Conservation (phyloP, 2,797 vertebrate genomes). For the Tauraco hartlaubi region DNA sequence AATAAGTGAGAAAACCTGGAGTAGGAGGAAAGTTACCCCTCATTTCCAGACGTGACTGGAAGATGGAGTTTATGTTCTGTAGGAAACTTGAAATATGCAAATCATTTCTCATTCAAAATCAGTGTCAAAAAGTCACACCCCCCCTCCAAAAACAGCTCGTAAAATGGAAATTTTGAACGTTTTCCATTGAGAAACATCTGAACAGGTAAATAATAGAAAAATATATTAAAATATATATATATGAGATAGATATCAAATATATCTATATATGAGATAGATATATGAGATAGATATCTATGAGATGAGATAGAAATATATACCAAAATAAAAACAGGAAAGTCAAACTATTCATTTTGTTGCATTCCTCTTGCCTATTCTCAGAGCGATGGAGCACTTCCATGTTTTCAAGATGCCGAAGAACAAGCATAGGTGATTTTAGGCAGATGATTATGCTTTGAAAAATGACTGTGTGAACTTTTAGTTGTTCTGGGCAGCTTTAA, state of each 20-base stretch:
- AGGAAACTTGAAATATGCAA: slow-evolving; percentile 12
- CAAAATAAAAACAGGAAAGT: not conserved
- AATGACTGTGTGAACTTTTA: not conserved
- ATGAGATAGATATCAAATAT: not conserved
- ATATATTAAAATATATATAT: not conserved
- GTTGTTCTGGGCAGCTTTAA: not conserved
- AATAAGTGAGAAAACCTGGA: not conserved
- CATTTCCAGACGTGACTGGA: not conserved
- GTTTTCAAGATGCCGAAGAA: not conserved
- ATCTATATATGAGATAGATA: not conserved
- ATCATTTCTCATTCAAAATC: slow-evolving; percentile 14
- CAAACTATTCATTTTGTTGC: not conserved
- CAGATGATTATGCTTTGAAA: not conserved
- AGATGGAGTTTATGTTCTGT: not conserved
- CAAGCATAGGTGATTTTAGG: not conserved
- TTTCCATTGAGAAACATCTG: slow-evolving; percentile 11
- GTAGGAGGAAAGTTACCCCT: not conserved
- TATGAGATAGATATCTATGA: too few species aligned
- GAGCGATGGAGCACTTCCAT: not conserved
- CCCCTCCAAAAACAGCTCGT: not conserved
- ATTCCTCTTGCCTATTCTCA: not conserved
- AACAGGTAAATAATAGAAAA: slow-evolving; percentile 10
- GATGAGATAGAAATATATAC: not conserved
- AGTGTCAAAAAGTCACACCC: not conserved
- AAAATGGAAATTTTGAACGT: not conserved